Conservation (phyloP, 2,888 invertebrate genomes). For the Clitarchus hookeri region DNA sequence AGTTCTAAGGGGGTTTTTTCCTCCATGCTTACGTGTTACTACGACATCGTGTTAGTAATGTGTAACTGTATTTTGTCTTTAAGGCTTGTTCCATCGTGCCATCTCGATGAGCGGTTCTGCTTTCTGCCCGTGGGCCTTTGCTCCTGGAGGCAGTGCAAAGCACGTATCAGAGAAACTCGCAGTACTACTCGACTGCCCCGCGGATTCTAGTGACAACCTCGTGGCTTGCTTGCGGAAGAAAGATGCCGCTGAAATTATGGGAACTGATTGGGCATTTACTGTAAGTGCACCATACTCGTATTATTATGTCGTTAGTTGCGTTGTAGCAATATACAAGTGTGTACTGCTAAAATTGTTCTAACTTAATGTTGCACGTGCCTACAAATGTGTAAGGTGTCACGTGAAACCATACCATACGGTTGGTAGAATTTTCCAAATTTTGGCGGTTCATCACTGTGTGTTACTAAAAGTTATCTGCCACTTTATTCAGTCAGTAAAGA, state of each 20-base stretch:
- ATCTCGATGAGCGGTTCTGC: constrained; percentile 40
- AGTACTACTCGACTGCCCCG: constrained; percentile 32
- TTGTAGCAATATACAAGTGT: too few relatives aligned
- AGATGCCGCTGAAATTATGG: constrained; percentile 58
- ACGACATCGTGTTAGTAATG: neutral
- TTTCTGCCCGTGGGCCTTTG: constrained; percentile 41
- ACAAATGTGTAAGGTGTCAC: too few relatives aligned
- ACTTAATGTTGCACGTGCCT: too few relatives aligned
- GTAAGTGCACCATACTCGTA: constrained; percentile 56
- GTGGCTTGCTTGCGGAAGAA: constrained; percentile 41
- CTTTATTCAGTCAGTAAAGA: too few relatives aligned
- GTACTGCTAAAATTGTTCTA: too few relatives aligned
- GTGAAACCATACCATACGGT: too few relatives aligned
- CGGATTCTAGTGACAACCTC: constrained; percentile 29
- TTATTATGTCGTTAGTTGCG: neutral
- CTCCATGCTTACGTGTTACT: too few relatives aligned
- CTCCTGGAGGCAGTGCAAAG: constrained; percentile 35
- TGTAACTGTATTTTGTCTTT: neutral
- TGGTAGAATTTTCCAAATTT: too few relatives aligned
- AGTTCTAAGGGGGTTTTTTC: too few relatives aligned
- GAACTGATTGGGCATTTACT: constrained; percentile 67
- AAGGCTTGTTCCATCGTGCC: constrained; percentile 40
- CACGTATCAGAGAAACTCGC: constrained; percentile 32
- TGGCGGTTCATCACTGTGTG: too few relatives aligned
- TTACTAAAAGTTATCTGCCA: too few relatives aligned